phyloP scores from a whole-genome alignment of 23 tunicate genomes.

The Aplidium turbinatum region DNA sequence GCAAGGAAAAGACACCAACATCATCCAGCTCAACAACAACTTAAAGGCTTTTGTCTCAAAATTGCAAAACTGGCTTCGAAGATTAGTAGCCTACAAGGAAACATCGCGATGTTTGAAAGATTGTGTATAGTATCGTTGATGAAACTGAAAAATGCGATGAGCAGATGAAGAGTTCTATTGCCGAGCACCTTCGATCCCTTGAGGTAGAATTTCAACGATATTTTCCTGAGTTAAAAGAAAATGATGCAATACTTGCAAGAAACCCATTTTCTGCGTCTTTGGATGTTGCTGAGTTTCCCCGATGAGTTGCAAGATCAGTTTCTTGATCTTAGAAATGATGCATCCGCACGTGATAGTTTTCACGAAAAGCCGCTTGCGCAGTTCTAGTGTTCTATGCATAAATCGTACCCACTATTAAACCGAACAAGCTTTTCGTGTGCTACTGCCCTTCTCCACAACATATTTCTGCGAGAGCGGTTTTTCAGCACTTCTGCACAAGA shows the following conservation, averaged over 20 bases:
- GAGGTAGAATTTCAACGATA: neutral
- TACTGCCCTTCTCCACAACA: neutral
- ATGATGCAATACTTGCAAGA: conserved; percentile 4
- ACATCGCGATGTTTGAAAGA: too few species aligned
- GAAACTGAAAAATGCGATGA: neutral
- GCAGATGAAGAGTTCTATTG: neutral
- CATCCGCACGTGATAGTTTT: conserved; percentile 5
- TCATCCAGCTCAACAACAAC: too few species aligned
- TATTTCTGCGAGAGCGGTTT: conserved; percentile 2
- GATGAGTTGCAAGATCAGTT: conserved; percentile 6
- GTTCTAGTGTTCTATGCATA: neutral
- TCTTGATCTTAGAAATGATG: conserved; percentile 12
- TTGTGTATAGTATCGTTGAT: neutral
- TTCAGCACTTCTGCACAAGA: conserved; percentile 21
- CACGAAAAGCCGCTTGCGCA: conserved; percentile 18
- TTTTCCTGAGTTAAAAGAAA: conserved; percentile 2
- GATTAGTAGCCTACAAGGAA: neutral
- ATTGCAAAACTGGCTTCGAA: conserved; percentile 33
- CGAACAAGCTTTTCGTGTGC: neutral
- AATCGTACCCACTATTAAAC: neutral
- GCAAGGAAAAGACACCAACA: too few species aligned
- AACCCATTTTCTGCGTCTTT: conserved; percentile 20
- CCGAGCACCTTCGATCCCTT: too few species aligned
- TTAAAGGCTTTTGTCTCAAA: conserved; percentile 12
- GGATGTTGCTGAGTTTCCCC: conserved; percentile 2